Evolutionary conservation across 2,797 vertebrate species (phyloP).

Genomic region (Brotula barbata): DNA sequence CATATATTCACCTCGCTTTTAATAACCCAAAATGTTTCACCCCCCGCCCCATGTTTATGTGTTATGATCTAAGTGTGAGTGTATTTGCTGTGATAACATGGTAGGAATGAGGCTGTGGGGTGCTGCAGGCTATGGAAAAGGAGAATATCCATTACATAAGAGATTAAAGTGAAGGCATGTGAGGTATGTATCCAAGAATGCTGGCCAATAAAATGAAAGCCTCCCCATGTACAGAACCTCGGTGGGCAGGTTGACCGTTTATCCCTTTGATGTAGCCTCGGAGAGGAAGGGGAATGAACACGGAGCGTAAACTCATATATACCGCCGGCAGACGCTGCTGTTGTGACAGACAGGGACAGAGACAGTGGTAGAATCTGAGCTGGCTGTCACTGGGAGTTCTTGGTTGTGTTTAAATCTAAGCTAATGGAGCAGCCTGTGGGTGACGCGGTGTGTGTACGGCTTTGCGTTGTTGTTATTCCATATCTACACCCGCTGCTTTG

Average conservation of each 20-base stretch:
- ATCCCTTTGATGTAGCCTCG: constrained; percentile 67
- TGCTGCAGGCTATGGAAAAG: constrained; percentile 58
- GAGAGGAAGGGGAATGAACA: constrained; percentile 51
- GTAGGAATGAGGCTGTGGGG: constrained; percentile 39
- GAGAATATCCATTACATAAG: constrained; percentile 78
- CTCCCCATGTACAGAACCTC: constrained; percentile 47
- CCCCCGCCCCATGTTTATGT: constrained; percentile 37
- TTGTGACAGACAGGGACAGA: constrained; percentile 28
- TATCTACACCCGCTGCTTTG: constrained; percentile 55
- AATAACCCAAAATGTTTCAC: constrained; percentile 43
- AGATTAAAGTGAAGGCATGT: constrained; percentile 77
- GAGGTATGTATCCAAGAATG: constrained; percentile 72
- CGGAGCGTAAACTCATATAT: constrained; percentile 38
- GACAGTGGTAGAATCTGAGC: neutral
- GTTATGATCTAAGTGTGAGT: constrained; percentile 41
- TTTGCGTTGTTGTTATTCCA: constrained; percentile 41
- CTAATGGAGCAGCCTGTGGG: neutral
- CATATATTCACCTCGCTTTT: constrained; percentile 35
- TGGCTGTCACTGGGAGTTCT: constrained; percentile 9
- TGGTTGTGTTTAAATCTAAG: constrained; percentile 21
- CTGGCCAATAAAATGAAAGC: constrained; percentile 65
- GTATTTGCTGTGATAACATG: constrained; percentile 60
- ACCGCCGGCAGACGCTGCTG: constrained; percentile 30
- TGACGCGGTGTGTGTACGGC: neutral
- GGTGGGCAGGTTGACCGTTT: constrained; percentile 41